Conservation (phyloP, 2,888 invertebrate genomes). For the Rosalia funebris region DNA sequence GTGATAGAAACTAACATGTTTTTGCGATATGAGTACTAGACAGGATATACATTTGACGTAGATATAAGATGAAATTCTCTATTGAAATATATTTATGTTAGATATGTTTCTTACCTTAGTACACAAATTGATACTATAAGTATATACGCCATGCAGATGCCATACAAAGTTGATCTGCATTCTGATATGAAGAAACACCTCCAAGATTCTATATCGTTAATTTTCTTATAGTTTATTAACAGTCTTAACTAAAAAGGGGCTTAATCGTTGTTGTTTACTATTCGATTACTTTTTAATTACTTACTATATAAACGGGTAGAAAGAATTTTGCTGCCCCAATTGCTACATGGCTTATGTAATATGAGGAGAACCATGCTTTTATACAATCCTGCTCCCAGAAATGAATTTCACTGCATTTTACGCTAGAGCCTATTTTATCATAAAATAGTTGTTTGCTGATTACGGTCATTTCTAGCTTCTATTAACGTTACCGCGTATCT, state of each 20-base stretch:
- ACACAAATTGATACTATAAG: slow-evolving; percentile 68
- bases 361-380: slow-evolving; percentile 27
- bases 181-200: slow-evolving; percentile 65
- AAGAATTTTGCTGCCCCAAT: slow-evolving; percentile 51
- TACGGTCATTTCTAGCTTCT: slow-evolving; percentile 45
- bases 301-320: slow-evolving; percentile 51
- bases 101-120: slow-evolving; percentile 66
- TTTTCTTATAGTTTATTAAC: slow-evolving; percentile 67
- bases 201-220: slow-evolving; percentile 64
- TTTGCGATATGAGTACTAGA: too few species aligned
- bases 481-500: too few species aligned
- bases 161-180: slow-evolving; percentile 67
- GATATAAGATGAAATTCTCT: too few species aligned
- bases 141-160: slow-evolving; percentile 65
- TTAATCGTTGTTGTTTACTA: not conserved
- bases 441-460: slow-evolving; percentile 53
- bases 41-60: too few species aligned
- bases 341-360: slow-evolving; percentile 24
- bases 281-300: slow-evolving; percentile 26
- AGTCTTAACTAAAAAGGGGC: slow-evolving; percentile 66
- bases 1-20: too few species aligned
- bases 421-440: slow-evolving; percentile 31
- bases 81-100: too few species aligned
- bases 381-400: slow-evolving; percentile 44
- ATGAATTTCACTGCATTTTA: slow-evolving; percentile 46